A percentile compares a stretch with the other conserved stretches of the same genome.
phyloP scores from a whole-genome alignment of 2,888 invertebrate species.

The Temnothorax rugatulus region DNA sequence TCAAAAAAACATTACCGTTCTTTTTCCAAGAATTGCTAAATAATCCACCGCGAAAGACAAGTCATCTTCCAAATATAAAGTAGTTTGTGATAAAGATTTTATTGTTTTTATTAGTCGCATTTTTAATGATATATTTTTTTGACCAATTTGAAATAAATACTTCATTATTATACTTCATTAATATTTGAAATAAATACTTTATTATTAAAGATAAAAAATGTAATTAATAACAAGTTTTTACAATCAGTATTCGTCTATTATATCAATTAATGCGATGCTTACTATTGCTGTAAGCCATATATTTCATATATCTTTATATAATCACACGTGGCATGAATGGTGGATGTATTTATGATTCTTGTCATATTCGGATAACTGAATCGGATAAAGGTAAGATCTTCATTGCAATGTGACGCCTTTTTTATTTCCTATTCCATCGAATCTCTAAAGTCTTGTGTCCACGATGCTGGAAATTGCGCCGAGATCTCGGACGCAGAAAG shows the following conservation, averaged over 20 bases:
- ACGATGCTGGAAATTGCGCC: no score
- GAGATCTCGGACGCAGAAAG: no score
- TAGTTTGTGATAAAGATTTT: neutral
- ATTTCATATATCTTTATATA: constrained; percentile 13
- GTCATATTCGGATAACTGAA: constrained; percentile 31
- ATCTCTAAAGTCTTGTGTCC: neutral
- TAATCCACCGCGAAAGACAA: neutral
- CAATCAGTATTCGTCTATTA: neutral
- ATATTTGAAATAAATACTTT: neutral
- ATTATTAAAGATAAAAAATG: neutral
- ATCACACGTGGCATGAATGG: constrained; percentile 30
- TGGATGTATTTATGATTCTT: constrained; percentile 36
- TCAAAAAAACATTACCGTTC: neutral
- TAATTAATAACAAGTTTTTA: neutral
- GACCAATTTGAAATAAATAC: neutral
- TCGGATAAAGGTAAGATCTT: constrained; percentile 16
- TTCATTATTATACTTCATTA: no score
- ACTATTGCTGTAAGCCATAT: neutral
- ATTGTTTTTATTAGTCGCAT: neutral
- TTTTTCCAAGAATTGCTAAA: constrained; percentile 8
- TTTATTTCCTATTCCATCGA: constrained; percentile 18
- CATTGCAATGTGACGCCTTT: neutral
- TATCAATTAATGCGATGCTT: neutral
- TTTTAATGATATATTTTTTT: neutral
- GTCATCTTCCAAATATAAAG: constrained; percentile 9